phyloP scores from a whole-genome alignment of 2,888 invertebrate species.

The Smittia aterrima region DNA sequence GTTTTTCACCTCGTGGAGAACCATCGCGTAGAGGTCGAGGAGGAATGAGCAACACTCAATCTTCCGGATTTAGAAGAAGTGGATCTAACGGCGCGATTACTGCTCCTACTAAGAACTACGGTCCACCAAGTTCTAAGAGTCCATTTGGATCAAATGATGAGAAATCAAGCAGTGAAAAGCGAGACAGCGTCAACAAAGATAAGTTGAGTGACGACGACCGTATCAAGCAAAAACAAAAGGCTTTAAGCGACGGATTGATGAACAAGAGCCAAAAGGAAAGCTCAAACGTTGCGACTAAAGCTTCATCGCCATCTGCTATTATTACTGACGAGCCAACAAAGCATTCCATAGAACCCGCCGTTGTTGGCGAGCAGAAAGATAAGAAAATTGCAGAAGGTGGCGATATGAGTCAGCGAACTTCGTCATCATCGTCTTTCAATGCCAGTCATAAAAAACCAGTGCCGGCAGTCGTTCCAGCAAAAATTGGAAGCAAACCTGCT shows the following conservation, averaged over 20 bases:
- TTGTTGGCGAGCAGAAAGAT: not conserved
- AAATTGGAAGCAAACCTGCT: not conserved
- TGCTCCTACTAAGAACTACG: constrained; percentile 64
- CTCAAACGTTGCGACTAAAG: constrained; percentile 44
- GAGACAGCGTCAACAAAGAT: constrained; percentile 48
- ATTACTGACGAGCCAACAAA: constrained; percentile 5
- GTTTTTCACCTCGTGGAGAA: constrained; percentile 83
- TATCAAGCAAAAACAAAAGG: constrained; percentile 65
- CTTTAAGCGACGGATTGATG: constrained; percentile 63
- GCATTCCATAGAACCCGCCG: constrained; percentile 18
- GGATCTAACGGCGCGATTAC: constrained; percentile 54
- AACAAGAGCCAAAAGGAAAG: constrained; percentile 53
- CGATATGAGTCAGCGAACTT: not conserved
- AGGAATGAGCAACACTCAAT: constrained; percentile 53
- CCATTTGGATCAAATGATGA: constrained; percentile 61
- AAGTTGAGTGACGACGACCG: constrained; percentile 60
- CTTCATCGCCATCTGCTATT: constrained; percentile 48
- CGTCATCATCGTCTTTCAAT: not conserved
- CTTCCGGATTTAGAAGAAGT: constrained; percentile 52
- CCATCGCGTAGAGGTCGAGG: constrained; percentile 84
- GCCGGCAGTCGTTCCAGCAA: not conserved
- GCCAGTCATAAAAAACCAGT: constrained; percentile 24
- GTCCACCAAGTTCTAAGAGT: constrained; percentile 76
- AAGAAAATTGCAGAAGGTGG: constrained; percentile 40
- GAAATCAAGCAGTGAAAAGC: constrained; percentile 54